Conservation (phyloP, 2,888 invertebrate species). For the Phyllotreta cruciferae region DNA sequence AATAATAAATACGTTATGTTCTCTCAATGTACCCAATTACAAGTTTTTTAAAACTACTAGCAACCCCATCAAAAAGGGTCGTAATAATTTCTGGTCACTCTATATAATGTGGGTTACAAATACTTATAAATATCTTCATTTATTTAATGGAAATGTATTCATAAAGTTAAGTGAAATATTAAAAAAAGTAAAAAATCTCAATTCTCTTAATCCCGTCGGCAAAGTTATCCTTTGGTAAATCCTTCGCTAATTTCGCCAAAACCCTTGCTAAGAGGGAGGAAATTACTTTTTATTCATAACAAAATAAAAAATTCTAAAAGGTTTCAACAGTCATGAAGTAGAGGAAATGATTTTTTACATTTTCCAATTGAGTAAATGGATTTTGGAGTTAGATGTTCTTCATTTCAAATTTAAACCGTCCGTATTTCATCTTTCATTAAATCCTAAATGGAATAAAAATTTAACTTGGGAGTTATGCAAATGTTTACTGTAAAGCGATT, state of each 20-base stretch:
- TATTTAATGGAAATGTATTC: conserved; percentile 12
- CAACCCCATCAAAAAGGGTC: too few species aligned
- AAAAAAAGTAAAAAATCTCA: conserved; percentile 13
- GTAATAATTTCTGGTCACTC: too few species aligned
- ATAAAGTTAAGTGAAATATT: conserved; percentile 8
- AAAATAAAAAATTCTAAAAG: conserved; percentile 20
- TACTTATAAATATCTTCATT: neutral
- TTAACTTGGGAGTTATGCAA: conserved; percentile 24
- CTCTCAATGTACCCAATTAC: too few species aligned
- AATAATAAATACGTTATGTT: too few species aligned
- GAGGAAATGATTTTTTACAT: conserved; percentile 18
- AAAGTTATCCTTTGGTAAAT: conserved; percentile 11
- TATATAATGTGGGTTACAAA: too few species aligned
- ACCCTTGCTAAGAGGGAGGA: conserved; percentile 12
- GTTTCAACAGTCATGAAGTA: conserved; percentile 19
- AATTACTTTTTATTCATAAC: conserved; percentile 23
- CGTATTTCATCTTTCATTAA: conserved; percentile 26
- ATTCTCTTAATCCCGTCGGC: conserved; percentile 15
- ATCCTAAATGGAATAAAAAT: conserved; percentile 27
- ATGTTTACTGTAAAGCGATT: conserved; percentile 26
- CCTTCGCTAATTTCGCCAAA: conserved; percentile 14
- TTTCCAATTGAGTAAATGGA: conserved; percentile 22
- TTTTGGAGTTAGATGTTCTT: conserved; percentile 17
- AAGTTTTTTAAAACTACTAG: too few species aligned
- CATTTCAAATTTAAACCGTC: conserved; percentile 18